Conservation (phyloP, 1,140 invertebrate genomes). For the Aphaenogaster rudis region DNA sequence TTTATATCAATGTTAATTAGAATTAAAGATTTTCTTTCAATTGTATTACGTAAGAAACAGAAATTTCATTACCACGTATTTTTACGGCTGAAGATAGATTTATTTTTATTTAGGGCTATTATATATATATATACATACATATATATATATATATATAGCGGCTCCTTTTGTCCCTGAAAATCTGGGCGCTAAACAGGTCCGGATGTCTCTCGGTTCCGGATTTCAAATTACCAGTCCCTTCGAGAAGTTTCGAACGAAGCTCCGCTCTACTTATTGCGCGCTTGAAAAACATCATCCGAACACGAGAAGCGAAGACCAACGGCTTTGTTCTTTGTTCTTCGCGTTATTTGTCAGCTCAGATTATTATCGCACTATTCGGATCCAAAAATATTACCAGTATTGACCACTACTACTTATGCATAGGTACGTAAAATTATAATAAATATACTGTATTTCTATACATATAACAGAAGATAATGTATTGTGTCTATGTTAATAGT, state of each 20-base stretch:
- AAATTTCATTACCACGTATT: neutral
- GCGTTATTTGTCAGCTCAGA: slow-evolving; percentile 17
- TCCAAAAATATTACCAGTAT: neutral
- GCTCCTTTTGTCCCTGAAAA: slow-evolving; percentile 70
- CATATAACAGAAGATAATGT: neutral
- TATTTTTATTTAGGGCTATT: slow-evolving; percentile 51
- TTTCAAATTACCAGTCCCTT: slow-evolving; percentile 71
- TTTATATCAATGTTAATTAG: neutral
- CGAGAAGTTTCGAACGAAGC: slow-evolving; percentile 68
- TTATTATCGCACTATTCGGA: slow-evolving; percentile 33
- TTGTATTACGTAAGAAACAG: neutral
- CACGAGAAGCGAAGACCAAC: slow-evolving; percentile 19
- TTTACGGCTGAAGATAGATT: neutral
- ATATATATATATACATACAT: neutral
- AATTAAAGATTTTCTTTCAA: neutral
- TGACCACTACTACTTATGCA: slow-evolving; percentile 3
- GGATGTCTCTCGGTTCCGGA: slow-evolving; percentile 75
- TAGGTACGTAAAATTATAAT: slow-evolving; percentile 20
- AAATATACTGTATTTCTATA: neutral
- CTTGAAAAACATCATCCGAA: slow-evolving; percentile 71
- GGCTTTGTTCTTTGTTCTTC: slow-evolving; percentile 59
- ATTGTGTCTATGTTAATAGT: neutral
- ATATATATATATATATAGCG: neutral
- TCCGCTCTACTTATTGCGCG: slow-evolving; percentile 70
- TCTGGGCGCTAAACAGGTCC: slow-evolving; percentile 53